Base-by-base conservation (phyloP, 23 tunicate species). In the Botrylloides violaceus region DNA sequence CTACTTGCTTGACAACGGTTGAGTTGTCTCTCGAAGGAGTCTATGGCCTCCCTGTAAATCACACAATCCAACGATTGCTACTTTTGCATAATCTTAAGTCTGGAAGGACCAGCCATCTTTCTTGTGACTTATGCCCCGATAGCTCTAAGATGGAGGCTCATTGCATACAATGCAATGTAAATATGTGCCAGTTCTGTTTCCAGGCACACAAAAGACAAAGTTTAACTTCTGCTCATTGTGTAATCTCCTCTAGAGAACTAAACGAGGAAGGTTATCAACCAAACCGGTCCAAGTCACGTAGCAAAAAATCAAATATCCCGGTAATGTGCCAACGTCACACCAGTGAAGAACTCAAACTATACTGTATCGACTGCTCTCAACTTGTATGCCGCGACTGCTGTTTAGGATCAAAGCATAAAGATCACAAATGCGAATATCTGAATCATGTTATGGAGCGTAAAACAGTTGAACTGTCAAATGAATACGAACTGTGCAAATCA, bases 321-420 rank as follows among this genome's bases (percentile, higher is more conserved):
- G 35, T 66, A 3, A 66, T 66, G 57, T 91, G 98, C 79, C 32
- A 61, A 25, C 61, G 27, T 5, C 98, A 92, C 47, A 49, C 76
- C 24, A 63, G 60, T 2, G 98, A 92, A 76, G 72, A 70, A 38
- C 31, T 92, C 12, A 85, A 92, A 58, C 70, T 92, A 19, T 92
- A 32, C 71, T 92, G 98, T 71, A 76, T 73, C 31, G 70, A 84
- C 15, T 92, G 98, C 72, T 37, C 58, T 4, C 57, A 53, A 24
- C 72, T 92, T 18, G 91, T 93, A 0, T 92, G 98, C 66, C 71
- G 98, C 32, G 98, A 92, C 61, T 92, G 98, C 77, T 93, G 91
- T 39, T 58, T 92, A 32, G 76, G 77, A n/a, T 34, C 39, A 3
- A 60, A 49, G 15, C 98, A 92, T 60, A 43, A 79, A 53, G 79